phyloP scores from a whole-genome alignment of 2,797 vertebrate species.

The Parotocinclus haroldoi region DNA sequence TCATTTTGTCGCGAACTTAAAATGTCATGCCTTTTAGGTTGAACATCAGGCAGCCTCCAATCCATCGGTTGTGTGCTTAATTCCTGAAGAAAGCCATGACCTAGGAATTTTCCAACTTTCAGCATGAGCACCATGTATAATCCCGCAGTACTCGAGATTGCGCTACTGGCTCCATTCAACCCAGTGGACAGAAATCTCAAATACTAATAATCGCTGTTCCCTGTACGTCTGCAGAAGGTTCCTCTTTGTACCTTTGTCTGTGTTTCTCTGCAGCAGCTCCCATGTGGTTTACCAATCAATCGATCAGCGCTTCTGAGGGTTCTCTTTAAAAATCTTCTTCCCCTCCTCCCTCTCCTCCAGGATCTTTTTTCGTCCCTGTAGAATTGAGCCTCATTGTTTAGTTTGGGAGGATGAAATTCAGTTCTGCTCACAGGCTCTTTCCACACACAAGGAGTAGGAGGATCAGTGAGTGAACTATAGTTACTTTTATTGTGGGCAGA shows the following conservation, averaged over 20 bases:
- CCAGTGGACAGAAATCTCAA: conserved; percentile 54
- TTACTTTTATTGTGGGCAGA: conserved; percentile 29
- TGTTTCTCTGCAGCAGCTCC: conserved; percentile 41
- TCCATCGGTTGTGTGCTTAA: conserved; percentile 76
- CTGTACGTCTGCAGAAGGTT: conserved; percentile 36
- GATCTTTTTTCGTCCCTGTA: conserved; percentile 61
- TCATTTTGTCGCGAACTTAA: no score
- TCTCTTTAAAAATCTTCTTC: conserved; percentile 36
- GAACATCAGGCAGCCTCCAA: conserved; percentile 52
- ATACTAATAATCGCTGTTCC: conserved; percentile 43
- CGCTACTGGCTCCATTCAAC: conserved; percentile 58
- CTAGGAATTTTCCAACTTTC: conserved; percentile 68
- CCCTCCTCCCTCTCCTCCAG: conserved; percentile 34
- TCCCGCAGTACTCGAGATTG: conserved; percentile 47
- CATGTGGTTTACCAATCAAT: conserved; percentile 41
- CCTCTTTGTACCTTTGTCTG: conserved; percentile 32
- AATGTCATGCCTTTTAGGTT: conserved; percentile 27
- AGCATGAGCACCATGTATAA: conserved; percentile 66
- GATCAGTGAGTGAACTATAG: no score
- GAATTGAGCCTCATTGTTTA: conserved; percentile 47
- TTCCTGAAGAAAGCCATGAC: conserved; percentile 77
- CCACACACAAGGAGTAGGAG: conserved; percentile 51
- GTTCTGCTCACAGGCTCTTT: conserved; percentile 61
- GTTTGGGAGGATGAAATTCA: conserved; percentile 31
- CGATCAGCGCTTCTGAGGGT: conserved; percentile 40